Evolutionary conservation across 2,888 invertebrate species (phyloP), one percentile per base, ranked within the genome.

Genomic region (Ischnura elegans): DNA sequence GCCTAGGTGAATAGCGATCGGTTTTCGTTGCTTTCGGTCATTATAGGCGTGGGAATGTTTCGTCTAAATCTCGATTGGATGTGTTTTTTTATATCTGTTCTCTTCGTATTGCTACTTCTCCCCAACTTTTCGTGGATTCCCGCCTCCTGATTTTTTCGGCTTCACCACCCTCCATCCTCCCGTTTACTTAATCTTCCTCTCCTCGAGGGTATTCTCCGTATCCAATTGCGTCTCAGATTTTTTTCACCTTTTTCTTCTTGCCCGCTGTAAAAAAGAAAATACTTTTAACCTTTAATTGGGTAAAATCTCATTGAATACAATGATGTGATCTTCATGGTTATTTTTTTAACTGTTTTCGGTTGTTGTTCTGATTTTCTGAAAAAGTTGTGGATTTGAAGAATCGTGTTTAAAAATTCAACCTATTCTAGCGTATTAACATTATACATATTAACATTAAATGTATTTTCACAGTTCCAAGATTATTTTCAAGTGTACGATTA

Each of bases 151-250:
- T 16, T 36, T 10, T 86, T 8, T 43, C 86, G 0, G 10, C 85
- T 42, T 25, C 36, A 5, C 86, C 86, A 25, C 10, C 8, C 43
- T 4, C 86, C n/a, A 0, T 45, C 86, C n/a, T 85, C 85, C 86
- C 86, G 25, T 46, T 86, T 21, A 43, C 43, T 86, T 86, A n/a
- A 86, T n/a, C 46, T 76, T 86, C 86, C 86, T n/a, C 45, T 43
- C 45, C 86, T 45, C 43, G 25, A 10, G 4, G 36, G 76, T 36
- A 76, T 36, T 76, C 76, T 76, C 46, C 86, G 46, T 86, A 86
- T 46, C 86, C n/a, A 86, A 86, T 86, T 46, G 86, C 45, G n/a
- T 46, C 46, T 46, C n/a, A 46, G 86, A 45, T 46, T 46, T 86
- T n/a, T 46, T 86, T 43, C 86, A 0, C 25, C 6, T 6, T 25